Conservation (phyloP, 2,797 vertebrate species). For the Pelodytes ibericus region DNA sequence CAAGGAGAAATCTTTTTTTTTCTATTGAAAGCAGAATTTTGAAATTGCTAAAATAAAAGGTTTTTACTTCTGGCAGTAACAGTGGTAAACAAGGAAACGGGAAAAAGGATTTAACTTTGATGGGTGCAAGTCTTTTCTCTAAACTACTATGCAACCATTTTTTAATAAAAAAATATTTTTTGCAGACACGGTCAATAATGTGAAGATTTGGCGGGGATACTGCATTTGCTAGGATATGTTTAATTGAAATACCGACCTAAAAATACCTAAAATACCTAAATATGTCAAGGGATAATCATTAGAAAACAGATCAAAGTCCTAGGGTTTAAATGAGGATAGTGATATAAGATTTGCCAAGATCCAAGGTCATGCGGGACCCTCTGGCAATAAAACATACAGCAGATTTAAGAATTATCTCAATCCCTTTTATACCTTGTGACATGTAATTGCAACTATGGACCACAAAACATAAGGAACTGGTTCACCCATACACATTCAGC, state of each 20-base stretch:
- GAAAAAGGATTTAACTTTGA: too few relatives aligned
- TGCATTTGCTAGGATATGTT: not conserved
- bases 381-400: slow-evolving; percentile 19
- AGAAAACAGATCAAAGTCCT: slow-evolving; percentile 40
- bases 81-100: too few relatives aligned
- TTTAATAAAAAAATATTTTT: too few relatives aligned
- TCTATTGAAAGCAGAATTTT: too few relatives aligned
- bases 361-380: slow-evolving; percentile 12
- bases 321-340: slow-evolving; percentile 42
- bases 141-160: too few relatives aligned
- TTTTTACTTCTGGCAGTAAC: too few relatives aligned
- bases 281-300: not conserved
- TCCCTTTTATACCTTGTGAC: slow-evolving; percentile 25
- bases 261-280: too few relatives aligned
- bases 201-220: too few relatives aligned
- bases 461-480: slow-evolving; percentile 12
- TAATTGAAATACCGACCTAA: not conserved
- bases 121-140: too few relatives aligned
- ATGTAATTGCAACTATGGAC: slow-evolving; percentile 26
- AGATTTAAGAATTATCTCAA: slow-evolving; percentile 34
- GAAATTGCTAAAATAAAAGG: too few relatives aligned
- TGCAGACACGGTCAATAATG: too few relatives aligned
- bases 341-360: not conserved
- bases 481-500: slow-evolving; percentile 24
- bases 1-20: too few relatives aligned